Evolutionary conservation across 2,797 vertebrate genomes (phyloP).

Genomic region (Rhadinocentrus ornatus): DNA sequence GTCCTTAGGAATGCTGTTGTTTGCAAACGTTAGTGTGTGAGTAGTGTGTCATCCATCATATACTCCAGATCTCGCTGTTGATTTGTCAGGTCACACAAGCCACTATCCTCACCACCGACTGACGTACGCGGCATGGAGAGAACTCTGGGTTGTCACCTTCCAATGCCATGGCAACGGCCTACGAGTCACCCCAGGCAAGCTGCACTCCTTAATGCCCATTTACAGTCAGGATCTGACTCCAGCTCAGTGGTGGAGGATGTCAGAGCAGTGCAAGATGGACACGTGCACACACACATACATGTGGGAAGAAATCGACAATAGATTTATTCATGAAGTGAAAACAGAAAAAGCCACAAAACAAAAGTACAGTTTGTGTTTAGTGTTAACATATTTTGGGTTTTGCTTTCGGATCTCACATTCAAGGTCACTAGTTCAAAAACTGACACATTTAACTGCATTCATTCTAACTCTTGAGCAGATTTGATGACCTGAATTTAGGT

Average conservation of each 20-base stretch:
- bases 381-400: background rate
- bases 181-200: constrained; percentile 57
- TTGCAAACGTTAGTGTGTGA: background rate
- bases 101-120: constrained; percentile 13
- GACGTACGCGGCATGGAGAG: constrained; percentile 20
- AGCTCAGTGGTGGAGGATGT: constrained; percentile 16
- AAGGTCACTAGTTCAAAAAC: no score
- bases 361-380: no score
- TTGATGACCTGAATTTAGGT: no score
- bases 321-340: constrained; percentile 9
- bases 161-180: constrained; percentile 71
- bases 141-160: constrained; percentile 52
- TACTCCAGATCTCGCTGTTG: constrained; percentile 1
- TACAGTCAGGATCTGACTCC: constrained; percentile 38
- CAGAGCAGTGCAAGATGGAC: background rate
- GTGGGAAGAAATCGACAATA: constrained; percentile 9
- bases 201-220: constrained; percentile 38
- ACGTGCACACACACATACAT: background rate
- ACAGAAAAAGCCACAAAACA: background rate
- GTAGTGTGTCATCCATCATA: background rate
- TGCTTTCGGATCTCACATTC: no score
- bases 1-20: background rate
- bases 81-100: constrained; percentile 30
- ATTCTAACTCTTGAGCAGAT: no score
- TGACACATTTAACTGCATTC: no score